These are phyloP conservation scores for Toxonevra muliebris DNA, from an alignment of 2,888 invertebrate species.

Conservation along the genomic window DNA sequence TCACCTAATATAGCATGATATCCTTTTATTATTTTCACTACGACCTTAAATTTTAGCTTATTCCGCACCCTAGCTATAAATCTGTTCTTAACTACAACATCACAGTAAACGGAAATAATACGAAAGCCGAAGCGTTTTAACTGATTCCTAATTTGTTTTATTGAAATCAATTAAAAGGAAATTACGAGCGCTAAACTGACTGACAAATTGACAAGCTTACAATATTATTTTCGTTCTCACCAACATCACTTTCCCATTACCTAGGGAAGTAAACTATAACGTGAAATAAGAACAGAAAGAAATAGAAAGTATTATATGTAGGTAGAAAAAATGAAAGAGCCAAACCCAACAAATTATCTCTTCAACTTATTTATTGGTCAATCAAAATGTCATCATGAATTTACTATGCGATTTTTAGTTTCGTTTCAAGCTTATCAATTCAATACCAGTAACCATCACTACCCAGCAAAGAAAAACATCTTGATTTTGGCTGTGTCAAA, in stretches of 20 bases:
- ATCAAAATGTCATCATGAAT: slow-evolving; percentile 7
- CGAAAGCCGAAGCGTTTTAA: background rate
- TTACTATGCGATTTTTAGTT: background rate
- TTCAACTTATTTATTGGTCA: slow-evolving; percentile 8
- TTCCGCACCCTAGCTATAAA: background rate
- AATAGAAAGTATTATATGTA: too few relatives aligned
- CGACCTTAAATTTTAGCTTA: background rate
- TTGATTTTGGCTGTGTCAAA: too few relatives aligned
- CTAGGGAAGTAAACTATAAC: background rate
- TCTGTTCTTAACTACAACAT: background rate
- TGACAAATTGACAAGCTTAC: background rate
- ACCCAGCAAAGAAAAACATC: too few relatives aligned
- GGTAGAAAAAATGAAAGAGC: background rate
- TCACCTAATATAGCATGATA: too few relatives aligned
- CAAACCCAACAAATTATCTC: slow-evolving; percentile 3
- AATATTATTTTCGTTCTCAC: background rate
- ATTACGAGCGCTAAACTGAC: background rate
- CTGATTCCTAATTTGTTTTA: background rate
- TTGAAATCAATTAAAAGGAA: slow-evolving; percentile 1
- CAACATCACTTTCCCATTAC: background rate
- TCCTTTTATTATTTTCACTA: too few relatives aligned
- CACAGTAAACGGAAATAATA: background rate
- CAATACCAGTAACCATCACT: background rate
- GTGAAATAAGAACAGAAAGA: background rate
- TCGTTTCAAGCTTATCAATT: background rate